A percentile compares a stretch with the other conserved stretches of the same genome.
phyloP scores from a whole-genome alignment of 1,140 invertebrate species.

The Tachypleus tridentatus region DNA sequence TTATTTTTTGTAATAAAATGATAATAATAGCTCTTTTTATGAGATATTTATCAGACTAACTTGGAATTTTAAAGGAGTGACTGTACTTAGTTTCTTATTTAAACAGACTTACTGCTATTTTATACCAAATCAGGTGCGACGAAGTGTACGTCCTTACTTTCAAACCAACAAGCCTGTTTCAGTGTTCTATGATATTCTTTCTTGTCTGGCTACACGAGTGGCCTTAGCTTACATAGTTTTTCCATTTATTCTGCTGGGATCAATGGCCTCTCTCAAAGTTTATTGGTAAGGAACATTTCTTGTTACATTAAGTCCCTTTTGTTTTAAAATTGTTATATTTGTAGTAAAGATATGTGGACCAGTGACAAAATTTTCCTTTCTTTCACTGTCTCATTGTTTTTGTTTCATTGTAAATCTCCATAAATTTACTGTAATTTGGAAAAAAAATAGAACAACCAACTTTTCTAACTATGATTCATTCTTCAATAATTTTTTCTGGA shows the following conservation, averaged over 20 bases:
- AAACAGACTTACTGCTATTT: too few relatives aligned
- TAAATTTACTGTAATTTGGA: constrained; percentile 10
- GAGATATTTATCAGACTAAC: neutral
- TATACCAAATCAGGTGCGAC: constrained; percentile 44
- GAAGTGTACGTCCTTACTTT: constrained; percentile 62
- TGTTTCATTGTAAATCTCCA: neutral
- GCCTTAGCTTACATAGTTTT: constrained; percentile 74
- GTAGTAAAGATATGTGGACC: too few relatives aligned
- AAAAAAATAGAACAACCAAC: neutral
- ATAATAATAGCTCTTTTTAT: neutral
- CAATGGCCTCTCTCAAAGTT: constrained; percentile 49
- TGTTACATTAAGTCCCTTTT: neutral
- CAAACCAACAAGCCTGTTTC: constrained; percentile 46
- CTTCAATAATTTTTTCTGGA: too few relatives aligned
- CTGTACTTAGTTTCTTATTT: constrained; percentile 19
- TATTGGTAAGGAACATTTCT: constrained; percentile 45
- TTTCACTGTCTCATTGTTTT: too few relatives aligned
- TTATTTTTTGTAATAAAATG: too few relatives aligned
- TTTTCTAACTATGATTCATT: too few relatives aligned
- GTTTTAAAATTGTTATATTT: neutral
- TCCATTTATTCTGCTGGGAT: constrained; percentile 77
- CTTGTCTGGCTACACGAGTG: constrained; percentile 63
- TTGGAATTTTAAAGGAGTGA: neutral
- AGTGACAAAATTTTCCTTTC: too few relatives aligned
- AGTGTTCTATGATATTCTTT: constrained; percentile 60